Percentiles rank a stretch among this genome's conserved stretches.
Evolutionary conservation across 2,797 vertebrate species (phyloP).

Genomic region (Dendrocincla fuliginosa): DNA sequence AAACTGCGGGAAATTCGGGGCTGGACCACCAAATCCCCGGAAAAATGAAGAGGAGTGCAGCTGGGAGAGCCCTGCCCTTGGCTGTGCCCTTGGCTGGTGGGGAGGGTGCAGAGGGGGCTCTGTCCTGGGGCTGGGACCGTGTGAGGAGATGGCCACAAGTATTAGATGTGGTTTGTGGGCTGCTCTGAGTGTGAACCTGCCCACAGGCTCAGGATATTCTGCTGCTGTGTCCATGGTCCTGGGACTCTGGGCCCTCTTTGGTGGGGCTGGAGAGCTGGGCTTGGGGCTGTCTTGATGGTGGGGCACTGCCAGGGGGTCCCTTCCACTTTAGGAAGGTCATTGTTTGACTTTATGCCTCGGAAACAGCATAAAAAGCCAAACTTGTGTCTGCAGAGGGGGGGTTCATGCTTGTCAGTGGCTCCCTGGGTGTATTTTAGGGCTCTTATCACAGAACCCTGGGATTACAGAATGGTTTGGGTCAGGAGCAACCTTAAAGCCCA

Average conservation of each 20-base stretch:
- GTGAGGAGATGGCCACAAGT: accelerated
- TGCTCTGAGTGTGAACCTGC: neutral
- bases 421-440: neutral
- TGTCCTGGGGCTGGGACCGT: neutral
- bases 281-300: accelerated
- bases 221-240: accelerated
- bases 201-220: accelerated
- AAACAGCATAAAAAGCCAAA: neutral
- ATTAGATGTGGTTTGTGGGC: too few relatives aligned
- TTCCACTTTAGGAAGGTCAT: accelerated
- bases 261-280: too few relatives aligned
- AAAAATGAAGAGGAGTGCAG: neutral
- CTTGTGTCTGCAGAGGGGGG: accelerated
- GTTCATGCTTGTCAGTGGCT: accelerated
- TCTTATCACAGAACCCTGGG: neutral
- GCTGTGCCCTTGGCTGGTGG: neutral
- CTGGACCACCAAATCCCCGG: neutral
- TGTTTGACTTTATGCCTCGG: neutral
- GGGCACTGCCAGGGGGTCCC: accelerated
- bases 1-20: neutral
- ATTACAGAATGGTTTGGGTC: neutral
- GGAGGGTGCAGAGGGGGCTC: neutral
- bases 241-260: accelerated
- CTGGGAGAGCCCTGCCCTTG: neutral
- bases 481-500: neutral